Evolutionary conservation across 2,113 vertebrate species (phyloP), one percentile per base, ranked within the genome.

Genomic region (Lasiurus borealis): DNA sequence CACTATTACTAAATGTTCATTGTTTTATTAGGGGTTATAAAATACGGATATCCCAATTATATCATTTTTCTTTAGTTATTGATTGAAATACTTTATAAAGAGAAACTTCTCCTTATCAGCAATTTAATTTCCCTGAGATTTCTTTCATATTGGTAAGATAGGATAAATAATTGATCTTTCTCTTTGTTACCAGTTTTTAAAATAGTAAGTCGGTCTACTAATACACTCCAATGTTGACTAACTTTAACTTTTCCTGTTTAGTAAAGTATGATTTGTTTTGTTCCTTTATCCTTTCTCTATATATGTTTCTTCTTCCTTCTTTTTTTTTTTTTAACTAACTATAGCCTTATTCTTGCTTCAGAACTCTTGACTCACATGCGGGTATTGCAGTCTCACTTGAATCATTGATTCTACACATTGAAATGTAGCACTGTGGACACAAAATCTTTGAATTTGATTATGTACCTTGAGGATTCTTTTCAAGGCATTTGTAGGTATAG

Each of bases 261-360:
- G 93, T 95, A 98, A 64, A 89, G 95, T 95, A 93, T 97, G 91
- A 95, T 97, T 97, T 98, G 78, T 95, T 90, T 85, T 92, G 15
- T 92, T 95, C 78, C 95, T 97, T 44, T 95, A 94, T 96, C 92
- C 89, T 89, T n/a, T 94, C 93, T 62, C 40, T 97, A 77, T 97
- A 88, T 95, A 59, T 96, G 91, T 96, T 77, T 94, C 10, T 72
- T 31, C 1, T 50, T 9, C 21, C 44, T 23, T 36, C 48, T 66
- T 25, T 94, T 27, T 52, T 19, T n/a, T 54, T 54, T 73, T 93
- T 93, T 97, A 91, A 94, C 92, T 94, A 90, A 96, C 93, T 87
- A 75, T 93, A 83, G 77, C 29, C 94, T 97, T 97, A 95, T 91
- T 96, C 84, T 95, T 94, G 76, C 97, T 96, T 94, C 86, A 76